Conservation (phyloP, 1,140 invertebrate species). For the Mycetomoellerius zeteki region DNA sequence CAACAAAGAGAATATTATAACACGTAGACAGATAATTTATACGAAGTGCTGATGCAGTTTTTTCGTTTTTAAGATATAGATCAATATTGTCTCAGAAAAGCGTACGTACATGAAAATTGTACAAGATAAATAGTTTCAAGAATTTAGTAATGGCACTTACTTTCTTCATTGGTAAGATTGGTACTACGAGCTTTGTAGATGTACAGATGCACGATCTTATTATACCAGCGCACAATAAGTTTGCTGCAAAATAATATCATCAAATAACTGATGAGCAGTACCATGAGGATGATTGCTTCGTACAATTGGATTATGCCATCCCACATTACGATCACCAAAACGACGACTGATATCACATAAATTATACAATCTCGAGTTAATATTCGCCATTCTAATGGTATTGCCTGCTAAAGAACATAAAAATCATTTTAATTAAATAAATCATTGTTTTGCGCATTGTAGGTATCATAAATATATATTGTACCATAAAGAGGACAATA, state of each 20-base stretch:
- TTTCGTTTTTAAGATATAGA: neutral
- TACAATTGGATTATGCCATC: slow-evolving; percentile 94
- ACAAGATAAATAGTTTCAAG: neutral
- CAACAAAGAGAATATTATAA: neutral
- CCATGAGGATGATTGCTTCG: slow-evolving; percentile 90
- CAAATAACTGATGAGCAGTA: slow-evolving; percentile 91
- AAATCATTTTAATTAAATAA: neutral
- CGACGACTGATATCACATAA: slow-evolving; percentile 92
- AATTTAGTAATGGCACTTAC: slow-evolving; percentile 63
- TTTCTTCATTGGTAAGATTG: slow-evolving; percentile 27
- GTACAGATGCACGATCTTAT: slow-evolving; percentile 53
- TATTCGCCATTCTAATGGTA: slow-evolving; percentile 94
- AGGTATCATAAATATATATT: neutral
- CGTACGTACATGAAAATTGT: neutral
- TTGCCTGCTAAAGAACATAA: slow-evolving; percentile 88
- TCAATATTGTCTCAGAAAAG: neutral
- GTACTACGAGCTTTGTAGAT: slow-evolving; percentile 23
- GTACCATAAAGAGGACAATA: neutral
- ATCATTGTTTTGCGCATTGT: neutral
- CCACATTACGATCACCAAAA: slow-evolving; percentile 92
- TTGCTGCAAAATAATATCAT: slow-evolving; percentile 87
- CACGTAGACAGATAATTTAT: neutral
- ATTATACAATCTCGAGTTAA: slow-evolving; percentile 94
- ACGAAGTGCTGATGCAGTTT: neutral
- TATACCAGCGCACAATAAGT: slow-evolving; percentile 63